A percentile compares a stretch with the other conserved stretches of the same genome.
These are phyloP conservation scores for Periophthalmus magnuspinnatus DNA, from an alignment of 2,797 vertebrate genomes.

Conservation along the genomic window DNA sequence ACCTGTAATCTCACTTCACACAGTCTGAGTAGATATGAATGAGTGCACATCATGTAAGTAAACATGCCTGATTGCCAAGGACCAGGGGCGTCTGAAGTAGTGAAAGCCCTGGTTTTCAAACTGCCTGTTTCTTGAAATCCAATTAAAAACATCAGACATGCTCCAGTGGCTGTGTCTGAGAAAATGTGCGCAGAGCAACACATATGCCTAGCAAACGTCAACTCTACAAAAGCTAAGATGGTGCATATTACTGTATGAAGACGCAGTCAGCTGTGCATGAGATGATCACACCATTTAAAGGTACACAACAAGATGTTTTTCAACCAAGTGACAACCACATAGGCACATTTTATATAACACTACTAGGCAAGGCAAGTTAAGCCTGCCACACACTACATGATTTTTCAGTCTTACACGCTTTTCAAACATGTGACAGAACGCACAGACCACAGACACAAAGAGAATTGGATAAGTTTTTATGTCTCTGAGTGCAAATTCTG, in stretches of 20 bases:
- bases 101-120: slow-evolving; percentile 8
- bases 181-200: slow-evolving; percentile 9
- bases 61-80: slow-evolving; percentile 9
- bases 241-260: background rate
- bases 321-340: background rate
- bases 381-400: no score
- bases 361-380: no score
- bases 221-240: background rate
- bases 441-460: no score
- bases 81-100: slow-evolving; percentile 19
- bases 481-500: no score
- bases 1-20: background rate
- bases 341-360: no score
- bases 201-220: background rate
- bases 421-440: no score
- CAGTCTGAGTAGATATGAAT: background rate
- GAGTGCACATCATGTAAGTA: slow-evolving; percentile 12
- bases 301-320: background rate
- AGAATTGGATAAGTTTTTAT: no score
- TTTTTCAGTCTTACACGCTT: no score
- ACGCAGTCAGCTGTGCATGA: background rate
- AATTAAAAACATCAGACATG: slow-evolving; percentile 20
- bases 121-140: slow-evolving; percentile 20
- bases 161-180: background rate
- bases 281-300: background rate